Percentiles rank a stretch among this genome's conserved stretches.
These are phyloP conservation scores for Chaetura pelagica DNA, from an alignment of 2,113 vertebrate genomes.

Conservation along the genomic window DNA sequence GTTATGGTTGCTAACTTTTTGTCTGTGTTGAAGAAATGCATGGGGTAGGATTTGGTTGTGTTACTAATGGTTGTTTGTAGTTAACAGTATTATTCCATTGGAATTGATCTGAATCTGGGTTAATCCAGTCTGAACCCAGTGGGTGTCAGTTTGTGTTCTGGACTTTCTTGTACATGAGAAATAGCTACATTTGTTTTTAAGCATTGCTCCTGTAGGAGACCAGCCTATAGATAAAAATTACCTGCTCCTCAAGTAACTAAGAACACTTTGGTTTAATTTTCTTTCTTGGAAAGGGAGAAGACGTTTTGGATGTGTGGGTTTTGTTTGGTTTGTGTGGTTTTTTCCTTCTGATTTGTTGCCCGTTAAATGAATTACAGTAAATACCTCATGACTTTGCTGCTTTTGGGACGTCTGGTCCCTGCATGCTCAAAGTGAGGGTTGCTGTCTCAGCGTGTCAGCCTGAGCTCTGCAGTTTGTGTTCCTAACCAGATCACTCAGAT, in stretches of 20 bases:
- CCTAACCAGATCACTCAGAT: not conserved
- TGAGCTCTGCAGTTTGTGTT: not conserved
- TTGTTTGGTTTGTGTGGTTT: no score
- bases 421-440: not conserved
- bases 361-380: not conserved
- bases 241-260: not conserved
- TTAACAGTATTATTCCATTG: not conserved
- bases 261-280: not conserved
- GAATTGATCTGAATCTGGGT: not conserved
- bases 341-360: not conserved
- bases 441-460: not conserved
- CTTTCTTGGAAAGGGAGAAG: not conserved
- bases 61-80: not conserved
- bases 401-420: not conserved
- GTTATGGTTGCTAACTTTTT: not conserved
- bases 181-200: not conserved
- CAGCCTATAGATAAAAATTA: not conserved
- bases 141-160: not conserved
- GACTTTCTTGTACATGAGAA: not conserved
- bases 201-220: not conserved
- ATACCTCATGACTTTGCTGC: accelerated
- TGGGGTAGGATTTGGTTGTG: not conserved
- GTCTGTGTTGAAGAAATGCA: not conserved
- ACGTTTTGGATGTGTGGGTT: not conserved
- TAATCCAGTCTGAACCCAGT: not conserved